Evolutionary conservation across 2,888 invertebrate genomes (phyloP).

Genomic region (Cosmopolites sordidus): DNA sequence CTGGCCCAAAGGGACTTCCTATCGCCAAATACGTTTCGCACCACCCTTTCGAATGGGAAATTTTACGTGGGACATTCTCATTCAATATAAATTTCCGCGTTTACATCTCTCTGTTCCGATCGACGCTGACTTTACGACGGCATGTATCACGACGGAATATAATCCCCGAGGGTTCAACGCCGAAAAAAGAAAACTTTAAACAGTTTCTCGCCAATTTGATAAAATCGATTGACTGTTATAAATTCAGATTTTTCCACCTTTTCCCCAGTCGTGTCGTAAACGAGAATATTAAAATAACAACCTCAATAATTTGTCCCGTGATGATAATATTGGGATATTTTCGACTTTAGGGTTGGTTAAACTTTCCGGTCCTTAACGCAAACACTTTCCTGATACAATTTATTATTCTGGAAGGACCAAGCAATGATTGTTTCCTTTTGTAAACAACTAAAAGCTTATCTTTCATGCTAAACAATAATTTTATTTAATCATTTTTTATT

Average conservation of each 20-base stretch:
- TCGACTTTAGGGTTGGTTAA: constrained; percentile 3
- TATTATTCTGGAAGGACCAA: too few relatives aligned
- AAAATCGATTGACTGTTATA: constrained; percentile 5
- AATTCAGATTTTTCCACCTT: constrained; percentile 5
- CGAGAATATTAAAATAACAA: constrained; percentile 13
- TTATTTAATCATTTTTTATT: too few relatives aligned
- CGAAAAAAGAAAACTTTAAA: not conserved
- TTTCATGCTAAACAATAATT: too few relatives aligned
- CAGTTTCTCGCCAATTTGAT: constrained; percentile 4
- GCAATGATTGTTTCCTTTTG: too few relatives aligned
- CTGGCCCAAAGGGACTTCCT: too few relatives aligned
- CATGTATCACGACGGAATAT: not conserved
- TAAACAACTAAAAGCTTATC: too few relatives aligned
- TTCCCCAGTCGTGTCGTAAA: not conserved
- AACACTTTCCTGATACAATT: not conserved
- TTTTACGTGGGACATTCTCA: not conserved
- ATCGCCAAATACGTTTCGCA: too few relatives aligned
- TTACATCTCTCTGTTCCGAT: not conserved
- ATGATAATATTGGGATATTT: constrained; percentile 5
- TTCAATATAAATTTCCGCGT: not conserved
- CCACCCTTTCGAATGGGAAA: not conserved
- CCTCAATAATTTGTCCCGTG: constrained; percentile 16
- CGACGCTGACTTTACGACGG: not conserved
- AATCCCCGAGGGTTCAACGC: not conserved
- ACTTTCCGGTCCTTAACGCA: not conserved